Conservation (phyloP, 2,113 vertebrate genomes). For the Stomatorhinus ivindoensis region DNA sequence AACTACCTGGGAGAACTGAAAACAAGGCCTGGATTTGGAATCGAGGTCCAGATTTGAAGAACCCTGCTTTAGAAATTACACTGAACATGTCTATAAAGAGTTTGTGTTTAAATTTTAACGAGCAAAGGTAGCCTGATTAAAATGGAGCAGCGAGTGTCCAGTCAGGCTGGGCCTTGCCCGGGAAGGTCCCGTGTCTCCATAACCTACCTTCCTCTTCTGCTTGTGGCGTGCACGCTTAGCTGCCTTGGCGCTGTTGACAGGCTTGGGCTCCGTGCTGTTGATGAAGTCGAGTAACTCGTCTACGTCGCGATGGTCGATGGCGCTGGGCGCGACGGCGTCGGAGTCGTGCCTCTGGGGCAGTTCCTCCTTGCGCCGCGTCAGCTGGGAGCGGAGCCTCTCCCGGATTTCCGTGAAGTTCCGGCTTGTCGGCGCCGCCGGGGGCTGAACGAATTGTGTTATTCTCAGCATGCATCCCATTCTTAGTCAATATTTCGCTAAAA, state of each 20-base stretch:
- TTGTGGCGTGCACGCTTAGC: slow-evolving; percentile 96
- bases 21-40: too few relatives aligned
- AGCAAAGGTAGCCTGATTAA: background rate
- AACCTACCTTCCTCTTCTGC: slow-evolving; percentile 94
- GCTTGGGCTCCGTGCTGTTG: slow-evolving; percentile 92
- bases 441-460: slow-evolving; percentile 54
- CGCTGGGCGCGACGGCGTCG: slow-evolving; percentile 63
- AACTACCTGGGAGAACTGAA: too few relatives aligned
- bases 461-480: background rate
- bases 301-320: slow-evolving; percentile 85
- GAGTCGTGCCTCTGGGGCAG: slow-evolving; percentile 80
- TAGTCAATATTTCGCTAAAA: background rate
- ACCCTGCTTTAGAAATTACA: background rate
- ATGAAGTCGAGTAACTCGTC: slow-evolving; percentile 94
- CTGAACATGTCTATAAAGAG: background rate
- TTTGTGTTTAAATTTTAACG: background rate
- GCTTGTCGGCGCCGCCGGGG: slow-evolving; percentile 92
- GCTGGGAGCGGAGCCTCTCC: slow-evolving; percentile 88
- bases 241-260: slow-evolving; percentile 90
- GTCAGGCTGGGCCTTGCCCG: background rate
- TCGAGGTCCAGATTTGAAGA: too few relatives aligned
- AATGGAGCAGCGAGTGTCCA: background rate
- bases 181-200: background rate
- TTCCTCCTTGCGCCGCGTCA: slow-evolving; percentile 94
- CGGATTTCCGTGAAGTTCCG: slow-evolving; percentile 96